These are phyloP conservation scores for Chloroceryle aenea DNA, from an alignment of 2,113 vertebrate genomes.

Conservation along the genomic window DNA sequence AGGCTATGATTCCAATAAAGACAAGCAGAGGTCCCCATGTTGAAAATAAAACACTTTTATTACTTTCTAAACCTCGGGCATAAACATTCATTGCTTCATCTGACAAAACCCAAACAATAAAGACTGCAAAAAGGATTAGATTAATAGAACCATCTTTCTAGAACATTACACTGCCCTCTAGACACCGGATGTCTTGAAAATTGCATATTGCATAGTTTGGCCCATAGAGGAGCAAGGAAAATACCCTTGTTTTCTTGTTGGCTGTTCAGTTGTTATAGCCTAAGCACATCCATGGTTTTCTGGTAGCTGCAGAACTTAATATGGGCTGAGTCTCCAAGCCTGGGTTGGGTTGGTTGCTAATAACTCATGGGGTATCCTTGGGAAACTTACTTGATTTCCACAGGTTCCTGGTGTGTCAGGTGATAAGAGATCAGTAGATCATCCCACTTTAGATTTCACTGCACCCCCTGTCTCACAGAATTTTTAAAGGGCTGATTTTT, in stretches of 20 bases:
- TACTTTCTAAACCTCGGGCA: conserved; percentile 49
- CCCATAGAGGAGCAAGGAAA: not conserved
- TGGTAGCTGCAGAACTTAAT: not conserved
- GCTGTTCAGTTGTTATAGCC: not conserved
- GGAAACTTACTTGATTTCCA: not conserved
- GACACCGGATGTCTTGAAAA: not conserved
- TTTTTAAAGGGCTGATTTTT: not conserved
- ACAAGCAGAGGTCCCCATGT: conserved; percentile 13
- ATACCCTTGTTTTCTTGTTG: not conserved
- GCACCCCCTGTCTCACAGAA: not conserved
- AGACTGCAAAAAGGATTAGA: conserved; percentile 22
- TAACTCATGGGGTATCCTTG: not conserved
- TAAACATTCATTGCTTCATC: conserved; percentile 48
- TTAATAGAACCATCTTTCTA: conserved; percentile 24
- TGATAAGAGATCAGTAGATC: not conserved
- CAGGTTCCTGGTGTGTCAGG: not conserved
- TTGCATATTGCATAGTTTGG: not conserved
- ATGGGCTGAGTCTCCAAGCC: fast-evolving
- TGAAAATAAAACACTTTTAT: conserved; percentile 63
- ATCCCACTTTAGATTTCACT: not conserved
- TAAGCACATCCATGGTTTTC: not conserved
- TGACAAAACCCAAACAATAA: conserved; percentile 30
- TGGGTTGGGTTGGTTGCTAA: not conserved
- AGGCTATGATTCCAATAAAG: conserved; percentile 50
- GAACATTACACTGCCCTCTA: not conserved